Evolutionary conservation across 2,888 invertebrate genomes (phyloP), one percentile per base, ranked within the genome.

Genomic region (Lithosia quadra): DNA sequence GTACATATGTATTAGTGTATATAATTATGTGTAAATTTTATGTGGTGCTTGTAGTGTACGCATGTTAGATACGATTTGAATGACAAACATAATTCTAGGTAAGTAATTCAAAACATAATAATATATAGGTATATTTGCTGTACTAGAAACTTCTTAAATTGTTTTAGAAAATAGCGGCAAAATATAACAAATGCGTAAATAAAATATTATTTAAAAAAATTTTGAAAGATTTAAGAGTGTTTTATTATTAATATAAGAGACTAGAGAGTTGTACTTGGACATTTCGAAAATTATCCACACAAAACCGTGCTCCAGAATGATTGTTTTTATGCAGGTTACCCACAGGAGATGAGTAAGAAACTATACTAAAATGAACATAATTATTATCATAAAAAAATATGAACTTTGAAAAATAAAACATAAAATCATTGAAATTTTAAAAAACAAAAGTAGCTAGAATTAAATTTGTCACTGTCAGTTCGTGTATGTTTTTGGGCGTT

Each of bases 381-480:
- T 28, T 28, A 28, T 28, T 28, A 28, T 28, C 2, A 28, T 43
- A 15, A 10, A 22, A n/a, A n/a, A n/a, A n/a, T n/a, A n/a, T n/a
- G n/a, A n/a, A n/a, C n/a, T n/a, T n/a, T n/a, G n/a, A n/a, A n/a
- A n/a, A n/a, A n/a, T n/a, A n/a, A n/a, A n/a, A n/a, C n/a, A n/a
- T n/a, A n/a, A n/a, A n/a, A n/a, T n/a, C n/a, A n/a, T n/a, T n/a
- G n/a, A n/a, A n/a, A n/a, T n/a, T n/a, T n/a, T n/a, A n/a, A n/a
- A n/a, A n/a, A 60, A 60, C 2, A 55, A 53, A 59, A 61, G 24
- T 33, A 39, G 39, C 43, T 62, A 71, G 69, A 70, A 71, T 0
- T n/a, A 69, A 70, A 70, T 72, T 72, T 72, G 72, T 72, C 78
- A 70, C 58, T 36, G 7, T 49, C 28, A 9, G 56, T 55, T 53